Evolutionary conservation across 2,113 vertebrate species (phyloP).

Genomic region (Tupaia tana): DNA sequence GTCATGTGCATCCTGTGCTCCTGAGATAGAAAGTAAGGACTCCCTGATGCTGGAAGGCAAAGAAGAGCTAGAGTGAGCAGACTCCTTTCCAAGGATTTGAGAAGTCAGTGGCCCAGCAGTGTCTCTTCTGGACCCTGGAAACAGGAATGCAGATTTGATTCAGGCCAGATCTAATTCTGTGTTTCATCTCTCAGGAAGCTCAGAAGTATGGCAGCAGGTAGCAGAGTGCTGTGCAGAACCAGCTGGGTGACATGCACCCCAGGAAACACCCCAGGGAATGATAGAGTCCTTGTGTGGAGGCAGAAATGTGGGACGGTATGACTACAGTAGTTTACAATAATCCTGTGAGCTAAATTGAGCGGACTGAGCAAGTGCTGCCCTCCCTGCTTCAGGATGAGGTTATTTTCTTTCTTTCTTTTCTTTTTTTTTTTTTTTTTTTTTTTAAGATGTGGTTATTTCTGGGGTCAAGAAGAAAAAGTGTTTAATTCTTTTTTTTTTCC

Average conservation of each 20-base stretch:
- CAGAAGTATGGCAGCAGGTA: background rate
- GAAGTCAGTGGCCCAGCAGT: background rate
- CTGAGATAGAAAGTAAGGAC: rapidly evolving
- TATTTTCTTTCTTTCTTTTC: no score
- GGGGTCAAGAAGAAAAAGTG: background rate
- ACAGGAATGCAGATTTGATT: background rate
- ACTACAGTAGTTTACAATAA: background rate
- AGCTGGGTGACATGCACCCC: rapidly evolving
- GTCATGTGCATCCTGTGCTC: background rate
- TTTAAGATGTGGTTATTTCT: background rate
- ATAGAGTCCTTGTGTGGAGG: background rate
- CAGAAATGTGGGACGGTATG: background rate
- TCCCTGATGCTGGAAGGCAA: background rate
- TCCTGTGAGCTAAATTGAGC: background rate
- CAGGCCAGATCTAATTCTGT: background rate
- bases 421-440: no score
- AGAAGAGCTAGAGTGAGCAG: rapidly evolving
- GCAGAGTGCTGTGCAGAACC: background rate
- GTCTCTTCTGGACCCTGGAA: background rate
- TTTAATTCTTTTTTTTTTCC: background rate
- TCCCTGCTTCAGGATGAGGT: background rate
- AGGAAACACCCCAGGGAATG: background rate
- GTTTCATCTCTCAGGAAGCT: background rate
- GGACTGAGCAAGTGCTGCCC: background rate
- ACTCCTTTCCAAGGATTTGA: background rate